Percentiles rank a stretch among this genome's conserved stretches.
Conservation (phyloP, 2,888 invertebrate species). For the Pemphredon lugubris region DNA sequence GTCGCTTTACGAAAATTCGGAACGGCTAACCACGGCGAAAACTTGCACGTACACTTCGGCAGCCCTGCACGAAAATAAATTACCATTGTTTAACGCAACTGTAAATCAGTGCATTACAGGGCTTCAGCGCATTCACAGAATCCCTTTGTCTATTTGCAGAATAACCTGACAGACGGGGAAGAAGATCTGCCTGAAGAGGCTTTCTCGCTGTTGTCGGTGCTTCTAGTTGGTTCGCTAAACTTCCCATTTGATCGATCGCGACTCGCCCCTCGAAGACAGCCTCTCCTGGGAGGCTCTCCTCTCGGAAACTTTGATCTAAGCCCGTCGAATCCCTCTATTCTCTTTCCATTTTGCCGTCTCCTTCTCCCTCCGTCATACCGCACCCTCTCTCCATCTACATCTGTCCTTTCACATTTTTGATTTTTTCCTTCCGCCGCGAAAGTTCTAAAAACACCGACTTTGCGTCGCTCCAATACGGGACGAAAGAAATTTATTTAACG, state of each 20-base stretch:
- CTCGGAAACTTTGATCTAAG: slow-evolving; percentile 52
- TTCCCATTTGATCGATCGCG: slow-evolving; percentile 67
- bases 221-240: slow-evolving; percentile 87
- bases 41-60: too few relatives aligned
- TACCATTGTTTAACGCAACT: not conserved
- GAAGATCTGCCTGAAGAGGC: slow-evolving; percentile 87
- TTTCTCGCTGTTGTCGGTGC: slow-evolving; percentile 90
- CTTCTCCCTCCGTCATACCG: too few relatives aligned
- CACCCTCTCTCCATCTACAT: too few relatives aligned
- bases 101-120: not conserved
- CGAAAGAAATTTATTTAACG: too few relatives aligned
- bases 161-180: slow-evolving; percentile 83
- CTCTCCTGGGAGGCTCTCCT: slow-evolving; percentile 31
- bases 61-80: not conserved
- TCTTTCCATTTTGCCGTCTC: not conserved
- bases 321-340: slow-evolving; percentile 22
- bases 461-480: too few relatives aligned
- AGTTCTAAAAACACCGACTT: too few relatives aligned
- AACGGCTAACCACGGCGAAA: too few relatives aligned
- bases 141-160: slow-evolving; percentile 70
- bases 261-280: slow-evolving; percentile 64
- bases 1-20: too few relatives aligned
- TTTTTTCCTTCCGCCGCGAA: slow-evolving; percentile 2
- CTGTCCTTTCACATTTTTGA: not conserved
- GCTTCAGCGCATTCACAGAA: not conserved